Percentiles rank a stretch among this genome's conserved stretches.
phyloP scores from a whole-genome alignment of 2,888 invertebrate genomes.

The Cerceris rybyensis region DNA sequence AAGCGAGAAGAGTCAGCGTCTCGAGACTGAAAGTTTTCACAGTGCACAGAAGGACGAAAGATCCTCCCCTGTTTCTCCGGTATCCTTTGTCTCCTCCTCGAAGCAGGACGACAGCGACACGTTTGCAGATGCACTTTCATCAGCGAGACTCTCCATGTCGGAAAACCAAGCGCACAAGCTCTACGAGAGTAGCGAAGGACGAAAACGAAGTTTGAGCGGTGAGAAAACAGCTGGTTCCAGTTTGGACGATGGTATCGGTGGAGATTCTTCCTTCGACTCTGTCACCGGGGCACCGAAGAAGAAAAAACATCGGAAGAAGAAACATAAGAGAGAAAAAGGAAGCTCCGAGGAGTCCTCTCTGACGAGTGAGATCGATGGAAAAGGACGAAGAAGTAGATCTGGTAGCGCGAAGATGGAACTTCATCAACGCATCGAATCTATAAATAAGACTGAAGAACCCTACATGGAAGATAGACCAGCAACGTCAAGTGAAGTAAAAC shows the following conservation, averaged over 20 bases:
- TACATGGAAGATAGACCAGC: constrained; percentile 48
- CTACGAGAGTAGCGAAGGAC: constrained; percentile 41
- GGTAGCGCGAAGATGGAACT: constrained; percentile 25
- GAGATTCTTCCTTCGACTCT: constrained; percentile 78
- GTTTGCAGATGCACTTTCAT: constrained; percentile 77
- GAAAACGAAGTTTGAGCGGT: constrained; percentile 63
- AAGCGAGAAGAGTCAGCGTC: constrained; percentile 72
- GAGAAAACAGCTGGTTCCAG: constrained; percentile 65
- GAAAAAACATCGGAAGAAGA: constrained; percentile 72
- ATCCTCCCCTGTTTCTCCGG: constrained; percentile 51
- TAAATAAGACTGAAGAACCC: constrained; percentile 43
- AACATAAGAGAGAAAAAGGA: constrained; percentile 66
- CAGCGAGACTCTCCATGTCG: constrained; percentile 59
- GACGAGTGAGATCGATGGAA: constrained; percentile 34
- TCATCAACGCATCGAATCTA: constrained; percentile 51
- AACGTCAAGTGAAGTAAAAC: constrained; percentile 45
- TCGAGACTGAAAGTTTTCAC: constrained; percentile 78
- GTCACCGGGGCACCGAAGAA: constrained; percentile 77
- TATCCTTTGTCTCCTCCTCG: constrained; percentile 58
- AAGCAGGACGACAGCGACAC: constrained; percentile 78
- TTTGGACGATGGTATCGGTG: constrained; percentile 82
- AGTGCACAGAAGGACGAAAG: constrained; percentile 74
- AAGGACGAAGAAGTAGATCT: constrained; percentile 28
- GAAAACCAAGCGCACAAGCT: constrained; percentile 52
- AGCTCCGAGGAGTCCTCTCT: constrained; percentile 71